Base-by-base conservation (phyloP, 2,888 invertebrate genomes). In the Xylocampa areola region DNA sequence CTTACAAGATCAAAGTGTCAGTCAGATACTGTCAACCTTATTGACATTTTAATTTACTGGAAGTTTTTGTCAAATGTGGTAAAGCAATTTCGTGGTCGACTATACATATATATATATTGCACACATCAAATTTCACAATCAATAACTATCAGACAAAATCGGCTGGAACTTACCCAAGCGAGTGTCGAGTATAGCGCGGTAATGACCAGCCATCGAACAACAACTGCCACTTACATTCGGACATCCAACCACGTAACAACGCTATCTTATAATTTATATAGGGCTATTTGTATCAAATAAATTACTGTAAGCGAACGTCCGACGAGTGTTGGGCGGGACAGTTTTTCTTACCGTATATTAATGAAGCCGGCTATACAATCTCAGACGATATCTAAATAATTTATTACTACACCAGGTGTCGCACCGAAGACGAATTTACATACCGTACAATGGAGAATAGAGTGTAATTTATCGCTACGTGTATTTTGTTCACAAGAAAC, bases 311-410 rank as follows among this genome's bases (percentile, higher is more conserved):
- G 82, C 81, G 81, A 85, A 86, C 80, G 66, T 81, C 85, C 82
- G 71, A 77, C 76, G 70, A 73, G 67, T 72, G 73, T 73, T 73
- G 67, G 75, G 66, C 67, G 72, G 70, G 82, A 75, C 80, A 81
- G 81, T 89, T 90, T 89, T 90, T 89, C 86, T 86, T 80, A 75
- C 82, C 80, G 88, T 87, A 87, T 89, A 89, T 89, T 89, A 91
- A 92, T 87, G 88, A 88, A 87, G 83, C 79, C 77, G 68, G 81
- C 64, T 68, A 62, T 76, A 86, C 88, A 90, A 89, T 89, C 88
- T 87, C 84, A 81, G 82, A 84, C 84, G 86, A 89, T 87, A 89
- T 87, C 89, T 90, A 85, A 87, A 89, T 91, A 91, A 92, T 90
- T 91, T 91, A 91, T 88, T 74, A 82, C 86, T 73, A 75, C 77